A percentile compares a stretch with the other conserved stretches of the same genome.
Evolutionary conservation across 1,140 invertebrate genomes (phyloP).

Genomic region (Formica exsecta): DNA sequence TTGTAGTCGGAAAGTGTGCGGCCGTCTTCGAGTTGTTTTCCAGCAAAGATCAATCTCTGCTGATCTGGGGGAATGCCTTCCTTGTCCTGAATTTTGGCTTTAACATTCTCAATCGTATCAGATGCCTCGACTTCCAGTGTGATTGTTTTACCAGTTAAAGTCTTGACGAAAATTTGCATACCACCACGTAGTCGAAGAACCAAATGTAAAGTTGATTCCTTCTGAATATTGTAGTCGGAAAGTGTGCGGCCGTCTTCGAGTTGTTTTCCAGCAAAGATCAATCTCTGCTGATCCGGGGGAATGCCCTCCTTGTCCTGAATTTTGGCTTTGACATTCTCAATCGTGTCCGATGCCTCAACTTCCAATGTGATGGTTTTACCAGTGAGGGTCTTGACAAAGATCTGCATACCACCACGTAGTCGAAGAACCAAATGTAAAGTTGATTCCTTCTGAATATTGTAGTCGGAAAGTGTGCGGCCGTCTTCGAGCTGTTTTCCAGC

Average conservation of each 20-base stretch:
- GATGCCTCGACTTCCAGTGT: conserved; percentile 1
- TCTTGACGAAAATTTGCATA: too few species aligned
- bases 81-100: not conserved
- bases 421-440: conserved; percentile 90
- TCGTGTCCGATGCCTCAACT: conserved; percentile 18
- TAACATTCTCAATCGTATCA: conserved; percentile 3
- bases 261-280: conserved; percentile 92
- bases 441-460: conserved; percentile 93
- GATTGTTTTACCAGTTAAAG: too few species aligned
- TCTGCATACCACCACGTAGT: too few species aligned
- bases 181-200: conserved; percentile 86
- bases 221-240: conserved; percentile 93
- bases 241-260: conserved; percentile 93
- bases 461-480: conserved; percentile 92
- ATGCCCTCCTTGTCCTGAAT: too few species aligned
- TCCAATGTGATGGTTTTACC: too few species aligned
- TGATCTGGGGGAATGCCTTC: too few species aligned
- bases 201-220: conserved; percentile 92
- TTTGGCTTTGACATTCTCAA: not conserved
- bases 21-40: conserved; percentile 93
- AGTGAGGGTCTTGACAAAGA: too few species aligned
- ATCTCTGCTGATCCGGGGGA: too few species aligned
- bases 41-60: conserved; percentile 88
- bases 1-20: conserved; percentile 93
- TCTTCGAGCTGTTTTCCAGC: conserved; percentile 94